phyloP scores from a whole-genome alignment of 1,140 invertebrate genomes.

The Psilanteris sp. region DNA sequence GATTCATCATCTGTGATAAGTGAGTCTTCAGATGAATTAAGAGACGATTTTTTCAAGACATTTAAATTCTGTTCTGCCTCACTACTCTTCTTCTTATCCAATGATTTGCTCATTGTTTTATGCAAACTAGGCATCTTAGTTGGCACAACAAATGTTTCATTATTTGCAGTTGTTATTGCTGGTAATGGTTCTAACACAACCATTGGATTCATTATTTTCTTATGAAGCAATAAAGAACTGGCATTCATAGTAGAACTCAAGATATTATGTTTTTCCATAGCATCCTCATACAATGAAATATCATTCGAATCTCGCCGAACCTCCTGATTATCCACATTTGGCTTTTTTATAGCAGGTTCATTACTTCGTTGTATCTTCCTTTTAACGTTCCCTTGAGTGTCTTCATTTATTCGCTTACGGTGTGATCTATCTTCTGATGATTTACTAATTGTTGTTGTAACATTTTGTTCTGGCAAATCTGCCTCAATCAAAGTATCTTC shows the following conservation, averaged over 20 bases:
- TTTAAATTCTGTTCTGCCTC: neutral
- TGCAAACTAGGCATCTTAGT: neutral
- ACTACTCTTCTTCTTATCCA: slow-evolving; percentile 2
- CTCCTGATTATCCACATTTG: slow-evolving; percentile 63
- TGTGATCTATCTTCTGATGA: neutral
- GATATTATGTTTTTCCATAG: slow-evolving; percentile 70
- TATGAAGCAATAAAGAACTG: slow-evolving; percentile 52
- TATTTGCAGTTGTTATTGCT: neutral
- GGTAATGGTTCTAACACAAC: slow-evolving; percentile 69
- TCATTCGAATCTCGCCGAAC: slow-evolving; percentile 63
- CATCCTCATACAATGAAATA: slow-evolving; percentile 76
- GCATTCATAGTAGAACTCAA: slow-evolving; percentile 76
- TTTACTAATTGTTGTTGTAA: neutral
- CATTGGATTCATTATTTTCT: slow-evolving; percentile 68
- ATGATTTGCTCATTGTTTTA: slow-evolving; percentile 3
- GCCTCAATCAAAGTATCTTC: slow-evolving; percentile 7
- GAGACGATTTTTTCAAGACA: slow-evolving; percentile 5
- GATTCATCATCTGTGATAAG: slow-evolving; percentile 78
- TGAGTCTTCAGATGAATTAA: slow-evolving; percentile 52
- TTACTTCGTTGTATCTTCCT: slow-evolving; percentile 1
- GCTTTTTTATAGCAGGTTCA: slow-evolving; percentile 58
- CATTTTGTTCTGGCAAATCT: neutral
- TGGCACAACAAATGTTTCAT: slow-evolving; percentile 25
- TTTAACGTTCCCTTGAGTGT: neutral
- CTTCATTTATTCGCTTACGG: slow-evolving; percentile 53